Conservation (phyloP, 2,113 vertebrate genomes). For the Microcebus jonahi region DNA sequence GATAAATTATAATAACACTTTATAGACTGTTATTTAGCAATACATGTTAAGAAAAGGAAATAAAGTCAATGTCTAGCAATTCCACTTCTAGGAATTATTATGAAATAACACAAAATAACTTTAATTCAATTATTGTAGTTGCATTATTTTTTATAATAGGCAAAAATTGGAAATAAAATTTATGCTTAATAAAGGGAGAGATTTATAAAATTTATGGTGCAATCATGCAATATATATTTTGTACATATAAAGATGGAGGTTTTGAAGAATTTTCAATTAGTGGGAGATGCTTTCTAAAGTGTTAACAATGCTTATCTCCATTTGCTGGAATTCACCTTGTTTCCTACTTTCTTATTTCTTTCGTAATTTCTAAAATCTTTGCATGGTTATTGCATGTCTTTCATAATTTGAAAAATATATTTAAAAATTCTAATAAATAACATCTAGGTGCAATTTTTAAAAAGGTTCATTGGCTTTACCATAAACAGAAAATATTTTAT, state of each 20-base stretch:
- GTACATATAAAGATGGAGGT: background rate
- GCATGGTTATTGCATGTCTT: background rate
- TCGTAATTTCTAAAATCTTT: background rate
- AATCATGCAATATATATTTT: background rate
- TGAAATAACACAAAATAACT: background rate
- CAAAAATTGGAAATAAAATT: background rate
- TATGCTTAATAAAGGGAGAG: background rate
- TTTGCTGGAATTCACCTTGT: slow-evolving; percentile 23
- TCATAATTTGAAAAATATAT: background rate
- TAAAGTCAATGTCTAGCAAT: background rate
- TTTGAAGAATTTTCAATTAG: background rate
- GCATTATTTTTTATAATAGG: background rate
- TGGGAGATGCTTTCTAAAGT: background rate
- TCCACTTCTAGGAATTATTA: background rate
- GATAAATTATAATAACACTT: background rate
- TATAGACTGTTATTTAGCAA: background rate
- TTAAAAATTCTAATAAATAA: slow-evolving; percentile 16
- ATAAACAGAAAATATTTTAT: background rate
- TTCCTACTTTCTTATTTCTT: slow-evolving; percentile 44
- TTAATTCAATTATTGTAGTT: background rate
- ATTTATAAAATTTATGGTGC: background rate
- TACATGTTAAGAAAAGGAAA: background rate
- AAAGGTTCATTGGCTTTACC: background rate
- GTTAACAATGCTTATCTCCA: background rate
- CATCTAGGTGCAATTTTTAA: background rate